Conservation (phyloP, 2,888 invertebrate species). For the Ormyrus thymus region DNA sequence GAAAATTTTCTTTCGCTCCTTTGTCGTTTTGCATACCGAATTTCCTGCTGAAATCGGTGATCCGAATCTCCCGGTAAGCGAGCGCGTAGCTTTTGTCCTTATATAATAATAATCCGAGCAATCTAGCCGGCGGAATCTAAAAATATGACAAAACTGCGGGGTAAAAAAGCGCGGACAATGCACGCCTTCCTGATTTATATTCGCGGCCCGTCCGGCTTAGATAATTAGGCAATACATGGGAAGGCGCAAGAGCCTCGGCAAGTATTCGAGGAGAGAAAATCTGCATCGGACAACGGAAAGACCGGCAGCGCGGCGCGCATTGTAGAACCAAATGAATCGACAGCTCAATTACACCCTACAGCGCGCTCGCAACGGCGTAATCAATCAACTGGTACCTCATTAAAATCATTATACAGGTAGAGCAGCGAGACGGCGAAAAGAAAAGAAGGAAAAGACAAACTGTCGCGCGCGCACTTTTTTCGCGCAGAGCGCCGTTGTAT, state of each 20-base stretch:
- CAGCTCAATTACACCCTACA: constrained; percentile 48
- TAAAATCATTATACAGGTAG: constrained; percentile 45
- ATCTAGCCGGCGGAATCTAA: no score
- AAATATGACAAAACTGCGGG: no score
- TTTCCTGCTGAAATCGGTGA: no score
- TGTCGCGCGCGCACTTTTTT: constrained; percentile 32
- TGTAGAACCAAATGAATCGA: constrained; percentile 53
- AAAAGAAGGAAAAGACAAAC: constrained; percentile 33
- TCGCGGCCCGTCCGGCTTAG: neutral
- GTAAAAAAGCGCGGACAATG: neutral
- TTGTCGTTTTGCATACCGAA: no score
- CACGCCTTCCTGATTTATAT: constrained; percentile 12
- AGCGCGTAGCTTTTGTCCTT: no score
- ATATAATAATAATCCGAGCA: no score
- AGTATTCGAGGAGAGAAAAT: constrained; percentile 1
- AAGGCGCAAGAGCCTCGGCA: neutral
- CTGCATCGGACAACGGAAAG: neutral
- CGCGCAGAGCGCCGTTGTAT: constrained; percentile 31
- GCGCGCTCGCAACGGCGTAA: constrained; percentile 23
- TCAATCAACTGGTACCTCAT: constrained; percentile 51
- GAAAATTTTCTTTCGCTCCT: no score
- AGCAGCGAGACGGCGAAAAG: neutral
- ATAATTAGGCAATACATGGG: constrained; percentile 20
- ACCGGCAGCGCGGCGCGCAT: constrained; percentile 21
- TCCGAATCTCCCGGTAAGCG: no score